Conservation (phyloP, 2,797 vertebrate genomes). For the Acrossocheilus wenchowensis region DNA sequence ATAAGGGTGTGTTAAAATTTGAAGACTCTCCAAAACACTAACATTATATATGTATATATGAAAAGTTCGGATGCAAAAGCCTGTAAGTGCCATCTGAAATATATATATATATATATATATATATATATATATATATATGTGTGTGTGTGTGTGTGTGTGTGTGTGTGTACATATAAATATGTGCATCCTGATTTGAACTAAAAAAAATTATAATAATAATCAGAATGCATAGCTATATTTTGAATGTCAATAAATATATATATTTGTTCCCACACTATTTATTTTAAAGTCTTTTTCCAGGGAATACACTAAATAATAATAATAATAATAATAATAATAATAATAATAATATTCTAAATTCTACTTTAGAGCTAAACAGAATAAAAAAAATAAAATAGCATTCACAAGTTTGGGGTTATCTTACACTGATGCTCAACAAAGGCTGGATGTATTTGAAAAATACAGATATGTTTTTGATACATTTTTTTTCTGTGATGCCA, state of each 20-base stretch:
- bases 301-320: background rate
- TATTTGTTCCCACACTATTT: background rate
- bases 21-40: background rate
- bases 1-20: background rate
- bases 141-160: too few species aligned
- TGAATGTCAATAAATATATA: background rate
- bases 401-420: background rate
- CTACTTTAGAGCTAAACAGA: background rate
- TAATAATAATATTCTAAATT: background rate
- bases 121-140: too few species aligned
- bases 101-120: too few species aligned
- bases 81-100: too few species aligned
- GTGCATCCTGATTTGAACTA: too few species aligned
- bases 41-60: background rate
- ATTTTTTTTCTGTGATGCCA: background rate
- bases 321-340: background rate
- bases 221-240: background rate
- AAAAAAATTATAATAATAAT: background rate
- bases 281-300: background rate
- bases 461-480: background rate
- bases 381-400: background rate
- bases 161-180: too few species aligned
- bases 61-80: too few species aligned
- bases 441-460: background rate
- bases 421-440: background rate